Conservation (phyloP, 1,140 invertebrate genomes). For the Pogonognathellus flavescens region DNA sequence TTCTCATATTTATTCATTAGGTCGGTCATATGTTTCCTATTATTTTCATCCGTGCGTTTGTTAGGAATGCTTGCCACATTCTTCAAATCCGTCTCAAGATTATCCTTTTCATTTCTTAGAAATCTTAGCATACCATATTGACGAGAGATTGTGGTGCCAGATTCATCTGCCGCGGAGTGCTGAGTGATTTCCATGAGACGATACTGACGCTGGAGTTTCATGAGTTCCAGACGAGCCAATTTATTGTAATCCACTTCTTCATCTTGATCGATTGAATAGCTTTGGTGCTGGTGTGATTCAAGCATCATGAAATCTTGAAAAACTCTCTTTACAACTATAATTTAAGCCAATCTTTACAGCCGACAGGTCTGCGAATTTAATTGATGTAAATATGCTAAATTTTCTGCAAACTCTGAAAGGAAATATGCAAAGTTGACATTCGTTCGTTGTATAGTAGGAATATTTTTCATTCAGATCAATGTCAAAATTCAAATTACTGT, state of each 20-base stretch:
- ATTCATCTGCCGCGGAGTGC: background rate
- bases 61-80: background rate
- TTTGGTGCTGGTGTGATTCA: background rate
- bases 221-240: background rate
- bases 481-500: no score
- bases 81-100: background rate
- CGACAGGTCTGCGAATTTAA: no score
- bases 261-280: background rate
- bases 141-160: background rate
- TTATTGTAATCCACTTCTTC: background rate
- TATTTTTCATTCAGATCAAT: no score
- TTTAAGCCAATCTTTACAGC: background rate
- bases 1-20: background rate
- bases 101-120: background rate
- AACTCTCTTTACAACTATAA: background rate
- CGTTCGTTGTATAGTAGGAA: no score
- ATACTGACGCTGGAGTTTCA: conserved; percentile 15
- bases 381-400: no score
- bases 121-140: background rate
- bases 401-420: no score
- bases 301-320: background rate
- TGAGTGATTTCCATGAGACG: conserved; percentile 18
- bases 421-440: no score
- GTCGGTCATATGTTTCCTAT: background rate
- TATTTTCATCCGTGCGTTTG: background rate